Percentiles rank a stretch among this genome's conserved stretches.
These are phyloP conservation scores for Desmodus rotundus DNA, from an alignment of 2,113 vertebrate genomes.

Conservation along the genomic window DNA sequence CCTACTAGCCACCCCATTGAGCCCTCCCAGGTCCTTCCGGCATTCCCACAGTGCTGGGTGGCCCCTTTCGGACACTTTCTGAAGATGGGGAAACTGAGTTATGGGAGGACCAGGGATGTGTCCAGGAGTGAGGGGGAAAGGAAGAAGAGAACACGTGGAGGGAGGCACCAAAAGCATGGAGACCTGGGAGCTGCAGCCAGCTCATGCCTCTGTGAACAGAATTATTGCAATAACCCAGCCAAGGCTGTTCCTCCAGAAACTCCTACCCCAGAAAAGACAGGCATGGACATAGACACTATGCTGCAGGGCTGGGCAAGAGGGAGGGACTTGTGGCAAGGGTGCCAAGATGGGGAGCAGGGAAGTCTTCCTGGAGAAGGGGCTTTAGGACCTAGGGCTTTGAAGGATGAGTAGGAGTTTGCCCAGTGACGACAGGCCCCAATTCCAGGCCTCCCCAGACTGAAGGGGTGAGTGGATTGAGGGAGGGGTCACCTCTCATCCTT, in stretches of 20 bases:
- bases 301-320: background rate
- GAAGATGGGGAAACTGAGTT: background rate
- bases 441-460: background rate
- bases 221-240: too few species aligned
- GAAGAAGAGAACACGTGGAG: background rate
- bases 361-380: background rate
- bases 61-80: background rate
- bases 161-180: background rate
- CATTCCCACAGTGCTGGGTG: rapidly evolving
- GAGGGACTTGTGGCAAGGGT: background rate
- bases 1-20: rapidly evolving
- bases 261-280: background rate
- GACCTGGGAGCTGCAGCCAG: too few species aligned
- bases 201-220: background rate
- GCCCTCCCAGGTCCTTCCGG: background rate
- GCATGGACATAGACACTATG: background rate
- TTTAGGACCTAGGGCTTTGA: background rate
- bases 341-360: background rate
- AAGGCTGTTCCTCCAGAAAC: background rate
- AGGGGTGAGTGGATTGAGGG: background rate
- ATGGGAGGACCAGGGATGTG: too few species aligned
- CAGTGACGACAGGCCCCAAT: background rate
- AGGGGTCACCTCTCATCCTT: background rate
- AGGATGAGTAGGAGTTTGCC: constrained; percentile 27
- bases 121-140: background rate